phyloP scores from a whole-genome alignment of 2,797 vertebrate species.

The Apogon talboti region DNA sequence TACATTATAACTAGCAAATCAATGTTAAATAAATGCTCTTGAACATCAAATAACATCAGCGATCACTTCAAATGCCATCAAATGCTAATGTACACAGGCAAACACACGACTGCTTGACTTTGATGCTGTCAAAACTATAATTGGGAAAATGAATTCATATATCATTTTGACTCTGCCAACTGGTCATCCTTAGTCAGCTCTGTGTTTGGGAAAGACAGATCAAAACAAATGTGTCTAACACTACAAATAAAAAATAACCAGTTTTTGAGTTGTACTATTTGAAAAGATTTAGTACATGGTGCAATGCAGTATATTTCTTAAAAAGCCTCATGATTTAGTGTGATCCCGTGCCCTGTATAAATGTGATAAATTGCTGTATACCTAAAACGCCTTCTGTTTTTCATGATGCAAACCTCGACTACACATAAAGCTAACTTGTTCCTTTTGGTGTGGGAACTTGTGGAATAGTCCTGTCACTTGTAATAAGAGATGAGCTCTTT shows the following conservation, averaged over 20 bases:
- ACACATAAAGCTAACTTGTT: constrained; percentile 37
- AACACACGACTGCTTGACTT: no score
- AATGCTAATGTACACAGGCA: no score
- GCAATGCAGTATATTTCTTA: no score
- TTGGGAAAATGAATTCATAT: no score
- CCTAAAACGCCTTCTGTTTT: constrained; percentile 28
- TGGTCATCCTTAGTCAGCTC: no score
- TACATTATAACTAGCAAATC: no score
- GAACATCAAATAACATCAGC: no score
- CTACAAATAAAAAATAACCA: not conserved
- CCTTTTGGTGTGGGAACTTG: constrained; percentile 44
- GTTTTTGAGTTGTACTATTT: constrained; percentile 13
- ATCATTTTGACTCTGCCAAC: no score
- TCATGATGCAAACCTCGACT: constrained; percentile 42
- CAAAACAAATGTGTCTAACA: not conserved
- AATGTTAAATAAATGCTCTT: no score
- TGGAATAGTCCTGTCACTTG: constrained; percentile 44
- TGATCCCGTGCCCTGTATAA: not conserved
- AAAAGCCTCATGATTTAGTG: constrained; percentile 3
- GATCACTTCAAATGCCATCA: no score
- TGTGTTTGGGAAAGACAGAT: not conserved
- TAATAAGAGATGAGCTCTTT: constrained; percentile 45
- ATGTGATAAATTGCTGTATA: constrained; percentile 20
- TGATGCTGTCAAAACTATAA: no score
- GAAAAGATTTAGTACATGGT: not conserved